phyloP scores from a whole-genome alignment of 2,113 vertebrate species.

The Plectropomus leopardus region DNA sequence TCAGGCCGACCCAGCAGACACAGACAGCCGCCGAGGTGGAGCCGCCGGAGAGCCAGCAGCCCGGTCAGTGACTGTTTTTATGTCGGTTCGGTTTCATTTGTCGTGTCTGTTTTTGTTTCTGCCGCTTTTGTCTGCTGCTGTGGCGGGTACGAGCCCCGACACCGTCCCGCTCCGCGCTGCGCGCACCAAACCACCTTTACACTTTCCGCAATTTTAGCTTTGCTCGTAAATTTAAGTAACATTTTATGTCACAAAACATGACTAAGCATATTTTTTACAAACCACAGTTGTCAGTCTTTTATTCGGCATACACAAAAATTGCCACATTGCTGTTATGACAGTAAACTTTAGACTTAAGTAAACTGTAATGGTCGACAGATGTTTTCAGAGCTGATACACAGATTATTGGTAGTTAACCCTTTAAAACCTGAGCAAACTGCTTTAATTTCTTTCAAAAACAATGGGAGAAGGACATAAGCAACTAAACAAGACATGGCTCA shows the following conservation, averaged over 20 bases:
- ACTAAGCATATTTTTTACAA: not conserved
- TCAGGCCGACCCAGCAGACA: constrained; percentile 46
- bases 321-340: not conserved
- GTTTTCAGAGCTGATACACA: too few species aligned
- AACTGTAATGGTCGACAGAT: too few species aligned
- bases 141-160: not conserved
- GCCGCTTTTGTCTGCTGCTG: not conserved
- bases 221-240: accelerated
- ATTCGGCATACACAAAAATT: not conserved
- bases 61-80: constrained; percentile 4
- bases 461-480: too few species aligned
- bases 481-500: too few species aligned
- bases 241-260: accelerated
- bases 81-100: not conserved
- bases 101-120: not conserved
- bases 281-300: not conserved
- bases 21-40: constrained; percentile 11
- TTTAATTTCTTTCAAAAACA: too few species aligned
- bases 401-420: too few species aligned
- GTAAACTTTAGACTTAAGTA: not conserved
- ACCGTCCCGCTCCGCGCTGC: not conserved
- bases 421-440: too few species aligned
- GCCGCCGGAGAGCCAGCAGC: not conserved
- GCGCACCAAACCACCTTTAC: accelerated
- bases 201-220: not conserved